Evolutionary conservation across 2,888 invertebrate genomes (phyloP), one percentile per base, ranked within the genome.

Genomic region (Trissoscelio sp.): DNA sequence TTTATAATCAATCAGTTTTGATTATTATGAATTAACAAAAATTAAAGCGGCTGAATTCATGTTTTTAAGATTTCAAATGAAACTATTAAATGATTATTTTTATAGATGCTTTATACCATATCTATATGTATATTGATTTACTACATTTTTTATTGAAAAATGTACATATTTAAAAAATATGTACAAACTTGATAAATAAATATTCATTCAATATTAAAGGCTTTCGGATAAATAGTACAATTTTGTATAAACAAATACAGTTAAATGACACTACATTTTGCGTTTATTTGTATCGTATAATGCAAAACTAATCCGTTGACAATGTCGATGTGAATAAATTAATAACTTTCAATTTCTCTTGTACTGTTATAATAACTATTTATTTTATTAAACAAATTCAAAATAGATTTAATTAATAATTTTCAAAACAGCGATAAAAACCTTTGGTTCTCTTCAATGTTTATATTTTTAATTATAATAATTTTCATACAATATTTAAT

Each of bases 1-100:
- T 72, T 22, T 72, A 72, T 60, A 72, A 44, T 42, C 11, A 44
- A 55, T 69, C 0, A 14, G 55, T 16, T 9, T 3, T 53, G 31
- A n/a, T n/a, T n/a, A 51, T 66, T 51, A 64, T 9, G n/a, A 64
- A 64, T 51, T 28, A 51, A 22, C 66, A 24, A 18, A 37, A 34
- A n/a, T n/a, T n/a, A 42, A 39, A 22, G 16, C 34, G 9, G 2
- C 34, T 34, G 11, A 5, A 28, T 5, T 6, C 3, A 28, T 28
- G 28, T 28, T 34, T 34, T 34, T 9, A 9, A 24, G 6, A 24
- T 3, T 24, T 24, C 7, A 34, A 34, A 34, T 3, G 3, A 34
- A 34, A 24, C 24, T 5, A 24, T 24, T 24, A 24, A 24, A 24
- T 24, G 3, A 24, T 24, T 24, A 24, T 24, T 24, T 24, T 24